Conservation (phyloP, 1,140 invertebrate genomes). For the Polypedilum pembai region DNA sequence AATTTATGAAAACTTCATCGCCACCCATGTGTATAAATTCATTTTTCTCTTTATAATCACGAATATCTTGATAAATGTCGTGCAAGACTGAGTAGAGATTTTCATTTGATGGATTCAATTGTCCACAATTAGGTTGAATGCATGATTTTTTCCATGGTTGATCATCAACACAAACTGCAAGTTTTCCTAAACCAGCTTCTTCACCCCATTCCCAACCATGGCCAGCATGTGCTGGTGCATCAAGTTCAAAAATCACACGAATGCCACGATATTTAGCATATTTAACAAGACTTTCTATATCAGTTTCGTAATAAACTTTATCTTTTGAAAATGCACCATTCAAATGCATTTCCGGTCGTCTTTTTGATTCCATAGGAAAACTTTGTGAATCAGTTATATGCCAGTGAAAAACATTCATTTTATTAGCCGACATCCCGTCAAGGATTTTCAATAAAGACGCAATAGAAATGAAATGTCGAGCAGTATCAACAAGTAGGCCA, state of each 20-base stretch:
- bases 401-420: conserved; percentile 82
- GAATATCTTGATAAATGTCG: conserved; percentile 61
- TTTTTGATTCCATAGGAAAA: conserved; percentile 66
- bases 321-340: conserved; percentile 60
- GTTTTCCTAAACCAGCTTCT: conserved; percentile 55
- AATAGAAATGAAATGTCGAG: conserved; percentile 65
- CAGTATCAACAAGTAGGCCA: conserved; percentile 66
- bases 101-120: conserved; percentile 72
- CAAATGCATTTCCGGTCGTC: conserved; percentile 64
- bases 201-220: conserved; percentile 74
- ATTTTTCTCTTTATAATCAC: conserved; percentile 48
- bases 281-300: conserved; percentile 59
- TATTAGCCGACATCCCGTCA: conserved; percentile 72
- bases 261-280: conserved; percentile 67
- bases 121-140: conserved; percentile 77
- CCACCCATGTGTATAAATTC: conserved; percentile 74
- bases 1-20: conserved; percentile 69
- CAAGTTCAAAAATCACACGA: conserved; percentile 71
- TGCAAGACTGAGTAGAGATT: conserved; percentile 61
- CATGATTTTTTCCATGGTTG: conserved; percentile 66
- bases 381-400: conserved; percentile 78
- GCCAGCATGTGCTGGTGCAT: conserved; percentile 76
- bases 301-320: conserved; percentile 61
- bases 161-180: conserved; percentile 65
- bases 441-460: conserved; percentile 56